phyloP scores from a whole-genome alignment of 2,797 vertebrate species.

The Etheostoma perlongum region DNA sequence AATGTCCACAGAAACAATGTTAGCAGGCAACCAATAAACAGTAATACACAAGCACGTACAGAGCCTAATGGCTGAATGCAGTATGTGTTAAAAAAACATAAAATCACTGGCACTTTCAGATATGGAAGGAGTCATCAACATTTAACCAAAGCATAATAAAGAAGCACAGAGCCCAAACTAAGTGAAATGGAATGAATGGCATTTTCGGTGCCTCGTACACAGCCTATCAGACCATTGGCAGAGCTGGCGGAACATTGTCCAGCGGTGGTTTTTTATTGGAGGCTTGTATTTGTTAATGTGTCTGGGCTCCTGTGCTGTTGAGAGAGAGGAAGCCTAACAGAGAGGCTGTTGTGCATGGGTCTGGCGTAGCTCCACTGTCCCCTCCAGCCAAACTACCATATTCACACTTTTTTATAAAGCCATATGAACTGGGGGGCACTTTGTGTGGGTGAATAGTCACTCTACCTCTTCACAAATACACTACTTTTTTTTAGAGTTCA shows the following conservation, averaged over 20 bases:
- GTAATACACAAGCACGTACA: background rate
- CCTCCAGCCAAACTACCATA: constrained; percentile 77
- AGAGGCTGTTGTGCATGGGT: constrained; percentile 78
- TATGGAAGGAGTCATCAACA: constrained; percentile 61
- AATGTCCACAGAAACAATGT: constrained; percentile 22
- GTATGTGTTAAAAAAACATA: constrained; percentile 45
- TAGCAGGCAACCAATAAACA: constrained; percentile 38
- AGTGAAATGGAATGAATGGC: constrained; percentile 68
- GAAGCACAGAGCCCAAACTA: constrained; percentile 52
- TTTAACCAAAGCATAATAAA: constrained; percentile 60
- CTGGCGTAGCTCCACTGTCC: constrained; percentile 80
- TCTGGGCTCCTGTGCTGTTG: constrained; percentile 69
- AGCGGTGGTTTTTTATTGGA: constrained; percentile 78
- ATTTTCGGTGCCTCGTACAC: constrained; percentile 57
- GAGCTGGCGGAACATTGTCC: constrained; percentile 69
- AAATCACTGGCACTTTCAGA: constrained; percentile 48
- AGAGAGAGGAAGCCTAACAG: constrained; percentile 72
- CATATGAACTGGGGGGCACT: constrained; percentile 76
- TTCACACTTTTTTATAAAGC: constrained; percentile 78
- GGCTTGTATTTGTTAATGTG: constrained; percentile 82
- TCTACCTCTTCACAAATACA: constrained; percentile 66
- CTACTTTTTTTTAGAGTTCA: constrained; percentile 62
- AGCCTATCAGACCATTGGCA: constrained; percentile 70
- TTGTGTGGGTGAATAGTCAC: constrained; percentile 79
- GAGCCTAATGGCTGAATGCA: constrained; percentile 35